phyloP scores from a whole-genome alignment of 2,888 invertebrate genomes.

The Synanthedon vespiformis region DNA sequence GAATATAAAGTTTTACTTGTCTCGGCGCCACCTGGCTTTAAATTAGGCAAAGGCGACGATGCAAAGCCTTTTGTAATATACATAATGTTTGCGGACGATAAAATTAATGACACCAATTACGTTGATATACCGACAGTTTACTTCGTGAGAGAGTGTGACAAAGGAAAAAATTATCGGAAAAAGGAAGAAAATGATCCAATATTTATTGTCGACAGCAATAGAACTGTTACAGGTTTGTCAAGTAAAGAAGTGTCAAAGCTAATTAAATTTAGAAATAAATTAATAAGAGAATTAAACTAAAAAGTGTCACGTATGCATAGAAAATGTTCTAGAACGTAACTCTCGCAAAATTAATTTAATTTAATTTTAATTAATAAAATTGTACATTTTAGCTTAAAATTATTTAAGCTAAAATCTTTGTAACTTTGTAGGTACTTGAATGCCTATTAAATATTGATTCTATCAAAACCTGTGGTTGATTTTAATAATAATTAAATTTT shows the following conservation, averaged over 20 bases:
- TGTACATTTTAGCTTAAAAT: too few species aligned
- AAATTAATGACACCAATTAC: conserved; percentile 10
- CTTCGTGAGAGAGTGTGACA: conserved; percentile 28
- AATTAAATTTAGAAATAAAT: conserved; percentile 41
- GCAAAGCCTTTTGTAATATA: conserved; percentile 33
- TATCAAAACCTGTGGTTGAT: too few species aligned
- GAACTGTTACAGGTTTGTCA: conserved; percentile 47
- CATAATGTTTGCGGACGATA: conserved; percentile 38
- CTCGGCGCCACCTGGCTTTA: conserved; percentile 39
- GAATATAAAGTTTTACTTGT: conserved; percentile 50
- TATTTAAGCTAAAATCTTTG: too few species aligned
- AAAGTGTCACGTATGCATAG: too few species aligned
- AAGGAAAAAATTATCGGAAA: conserved; percentile 11
- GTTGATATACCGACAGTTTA: conserved; percentile 38
- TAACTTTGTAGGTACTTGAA: too few species aligned
- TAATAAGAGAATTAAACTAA: conserved; percentile 5
- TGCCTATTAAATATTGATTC: too few species aligned
- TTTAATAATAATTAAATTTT: too few species aligned
- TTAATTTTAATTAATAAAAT: too few species aligned
- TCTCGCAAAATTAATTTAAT: too few species aligned
- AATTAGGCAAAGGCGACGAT: conserved; percentile 19
- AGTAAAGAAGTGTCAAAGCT: conserved; percentile 44
- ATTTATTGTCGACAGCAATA: conserved; percentile 41
- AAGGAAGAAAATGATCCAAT: conserved; percentile 29
- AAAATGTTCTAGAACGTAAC: too few species aligned